Base-by-base conservation (phyloP, 2,888 invertebrate genomes). In the Ophion costatus region DNA sequence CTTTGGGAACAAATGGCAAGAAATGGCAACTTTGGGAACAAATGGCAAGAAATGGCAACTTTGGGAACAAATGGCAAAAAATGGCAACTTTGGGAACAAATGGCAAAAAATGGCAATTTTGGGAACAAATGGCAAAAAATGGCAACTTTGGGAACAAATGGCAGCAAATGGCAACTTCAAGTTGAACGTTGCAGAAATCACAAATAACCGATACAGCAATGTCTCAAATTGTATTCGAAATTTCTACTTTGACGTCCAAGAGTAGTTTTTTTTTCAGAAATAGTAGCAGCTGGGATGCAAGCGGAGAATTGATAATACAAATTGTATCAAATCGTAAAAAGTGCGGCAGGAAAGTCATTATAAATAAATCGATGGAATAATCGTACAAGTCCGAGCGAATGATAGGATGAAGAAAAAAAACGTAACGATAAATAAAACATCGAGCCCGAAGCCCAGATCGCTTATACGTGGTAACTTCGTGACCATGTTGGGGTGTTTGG, bases 401-500 rank as follows among this genome's bases (percentile, higher is more conserved):
- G 89, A 90, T 89, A 88, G 88, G 89, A 91, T 90, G 90, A 91
- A 91, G 89, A 90, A 22, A 74, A 22, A 76, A 20, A 69, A 64
- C 17, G 45, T 9, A 90, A 91, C 91, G 89, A 92, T 92, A 92
- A 92, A 93, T 92, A 92, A 92, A 91, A 92, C 91, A 93, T 93
- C 87, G 89, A 89, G 91, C 88, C 88, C 63, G 69, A 67, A 66
- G 69, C 64, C 45, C 66, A 57, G 67, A 76, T 33, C 51, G 76
- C 38, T 57, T 38, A 66, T 73, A 24, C 33, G 71, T 61, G 20
- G 59, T 75, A 70, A 33, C 79, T 80, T 57, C 66, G 80, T 66
- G 66, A 74, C 42, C 33, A 77, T 81, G 69, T 66, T 71, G 51
- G 78, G 33, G 38, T 22, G 71, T 42, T 67, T 42, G 45, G 9